These are phyloP conservation scores for Engystomops pustulosus DNA, from an alignment of 2,113 vertebrate genomes.

Conservation along the genomic window DNA sequence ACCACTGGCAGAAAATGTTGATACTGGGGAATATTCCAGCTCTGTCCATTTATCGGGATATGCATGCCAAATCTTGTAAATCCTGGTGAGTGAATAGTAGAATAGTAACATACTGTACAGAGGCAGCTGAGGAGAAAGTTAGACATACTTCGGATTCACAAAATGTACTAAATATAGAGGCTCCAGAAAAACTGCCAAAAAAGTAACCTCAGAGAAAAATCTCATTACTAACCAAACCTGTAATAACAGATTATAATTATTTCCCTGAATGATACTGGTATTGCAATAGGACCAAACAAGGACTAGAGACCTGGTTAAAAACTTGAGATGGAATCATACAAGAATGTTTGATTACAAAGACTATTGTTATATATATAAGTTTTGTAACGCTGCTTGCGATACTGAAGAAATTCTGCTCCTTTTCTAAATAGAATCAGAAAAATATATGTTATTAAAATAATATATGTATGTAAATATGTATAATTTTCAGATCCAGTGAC, in stretches of 20 bases:
- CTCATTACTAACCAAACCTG: not conserved
- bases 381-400: too few relatives aligned
- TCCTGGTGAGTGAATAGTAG: conserved; percentile 33
- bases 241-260: not conserved
- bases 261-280: not conserved
- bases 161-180: not conserved
- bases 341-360: too few relatives aligned
- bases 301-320: not conserved
- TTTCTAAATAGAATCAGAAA: too few relatives aligned
- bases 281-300: not conserved
- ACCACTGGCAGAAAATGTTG: conserved; percentile 49
- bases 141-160: not conserved
- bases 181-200: not conserved
- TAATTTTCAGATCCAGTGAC: too few relatives aligned
- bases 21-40: not conserved
- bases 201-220: conserved; percentile 1
- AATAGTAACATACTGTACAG: conserved; percentile 47
- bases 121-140: conserved; percentile 22
- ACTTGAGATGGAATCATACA: too few relatives aligned
- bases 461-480: too few relatives aligned
- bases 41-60: not conserved
- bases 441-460: too few relatives aligned
- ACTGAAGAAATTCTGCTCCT: too few relatives aligned
- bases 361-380: too few relatives aligned
- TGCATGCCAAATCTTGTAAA: conserved; percentile 50